Evolutionary conservation across 2,797 vertebrate genomes (phyloP), one percentile per base, ranked within the genome.

Genomic region (Spatula versicolor): DNA sequence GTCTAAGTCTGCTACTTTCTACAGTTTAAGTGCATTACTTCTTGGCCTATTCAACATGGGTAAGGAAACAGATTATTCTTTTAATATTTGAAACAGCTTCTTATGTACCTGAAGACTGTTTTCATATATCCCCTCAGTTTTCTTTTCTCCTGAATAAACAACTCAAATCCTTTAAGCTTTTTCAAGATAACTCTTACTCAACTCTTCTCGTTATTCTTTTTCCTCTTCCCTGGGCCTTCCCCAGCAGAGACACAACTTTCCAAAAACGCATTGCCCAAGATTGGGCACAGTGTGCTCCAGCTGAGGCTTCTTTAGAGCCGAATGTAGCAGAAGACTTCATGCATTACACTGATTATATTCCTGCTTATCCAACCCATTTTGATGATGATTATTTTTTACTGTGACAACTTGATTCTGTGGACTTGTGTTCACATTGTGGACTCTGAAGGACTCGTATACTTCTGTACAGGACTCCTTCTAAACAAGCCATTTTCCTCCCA

Each of bases 111-210:
- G 37, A 94, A 88, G 55, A 82, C 77, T 46, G 55, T 95, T 95
- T 90, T 81, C 59, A 55, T 31, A 19, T 91, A 15, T 92, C 13
- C 48, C 91, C 54, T 94, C 18, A 66, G 69, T 83, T 90, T 90
- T 86, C 33, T 77, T 93, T 59, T 78, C 50, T 66, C 73, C 90
- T 46, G 69, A 88, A 95, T 91, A 94, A 95, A 93, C 62, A 91
- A 55, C 54, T 58, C 26, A 83, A 78, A 81, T 55, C n/a, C 68
- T 88, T 83, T 52, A 86, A 96, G 75, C 45, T 33, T 88, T 81
- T 75, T 66, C 41, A 88, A 83, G 26, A 62, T 41, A 18, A 46
- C 46, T 86, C 52, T 92, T 81, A 54, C 41, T 75, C 50, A 52
- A 46, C 13, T 72, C 23, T 50, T 71, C 43, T 62, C 41, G 86